These are phyloP conservation scores for Drosophila atripex DNA, from an alignment of 2,888 invertebrate species.

Conservation along the genomic window DNA sequence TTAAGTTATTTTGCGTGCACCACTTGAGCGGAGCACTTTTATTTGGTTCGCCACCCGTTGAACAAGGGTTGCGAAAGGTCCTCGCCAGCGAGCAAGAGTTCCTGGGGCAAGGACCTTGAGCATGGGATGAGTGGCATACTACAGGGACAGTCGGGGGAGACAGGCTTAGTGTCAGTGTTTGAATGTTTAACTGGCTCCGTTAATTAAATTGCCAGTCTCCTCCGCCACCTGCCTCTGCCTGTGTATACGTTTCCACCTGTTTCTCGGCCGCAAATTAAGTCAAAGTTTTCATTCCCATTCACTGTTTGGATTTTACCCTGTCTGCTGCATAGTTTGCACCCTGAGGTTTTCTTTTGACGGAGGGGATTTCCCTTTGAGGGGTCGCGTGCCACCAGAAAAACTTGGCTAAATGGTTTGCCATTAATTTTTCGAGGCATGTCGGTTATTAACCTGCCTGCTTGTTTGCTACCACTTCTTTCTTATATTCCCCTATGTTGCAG, in stretches of 20 bases:
- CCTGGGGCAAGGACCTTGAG: conserved; percentile 30
- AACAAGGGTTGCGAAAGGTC: conserved; percentile 31
- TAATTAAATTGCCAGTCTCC: conserved; percentile 57
- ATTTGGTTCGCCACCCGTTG: conserved; percentile 6
- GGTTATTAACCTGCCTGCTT: conserved; percentile 74
- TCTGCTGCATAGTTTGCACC: conserved; percentile 65
- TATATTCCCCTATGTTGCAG: conserved; percentile 23
- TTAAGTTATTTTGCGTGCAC: conserved; percentile 78
- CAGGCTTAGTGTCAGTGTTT: conserved; percentile 43
- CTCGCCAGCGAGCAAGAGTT: conserved; percentile 8
- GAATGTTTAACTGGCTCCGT: conserved; percentile 52
- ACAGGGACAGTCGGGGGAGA: conserved; percentile 19
- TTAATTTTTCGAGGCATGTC: conserved; percentile 74
- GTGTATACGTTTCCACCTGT: conserved; percentile 22
- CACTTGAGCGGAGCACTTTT: conserved; percentile 55
- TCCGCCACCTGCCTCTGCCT: not conserved
- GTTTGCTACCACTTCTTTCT: conserved; percentile 21
- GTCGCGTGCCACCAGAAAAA: conserved; percentile 32
- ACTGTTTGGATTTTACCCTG: conserved; percentile 11
- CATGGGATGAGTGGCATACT: conserved; percentile 9
- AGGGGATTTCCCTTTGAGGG: conserved; percentile 58
- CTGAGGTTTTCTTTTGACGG: conserved; percentile 20
- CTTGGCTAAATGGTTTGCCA: conserved; percentile 73
- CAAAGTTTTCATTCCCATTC: conserved; percentile 47
- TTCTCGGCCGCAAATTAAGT: conserved; percentile 52